Evolutionary conservation across 2,797 vertebrate genomes (phyloP).

Genomic region (Heliangelus exortis): DNA sequence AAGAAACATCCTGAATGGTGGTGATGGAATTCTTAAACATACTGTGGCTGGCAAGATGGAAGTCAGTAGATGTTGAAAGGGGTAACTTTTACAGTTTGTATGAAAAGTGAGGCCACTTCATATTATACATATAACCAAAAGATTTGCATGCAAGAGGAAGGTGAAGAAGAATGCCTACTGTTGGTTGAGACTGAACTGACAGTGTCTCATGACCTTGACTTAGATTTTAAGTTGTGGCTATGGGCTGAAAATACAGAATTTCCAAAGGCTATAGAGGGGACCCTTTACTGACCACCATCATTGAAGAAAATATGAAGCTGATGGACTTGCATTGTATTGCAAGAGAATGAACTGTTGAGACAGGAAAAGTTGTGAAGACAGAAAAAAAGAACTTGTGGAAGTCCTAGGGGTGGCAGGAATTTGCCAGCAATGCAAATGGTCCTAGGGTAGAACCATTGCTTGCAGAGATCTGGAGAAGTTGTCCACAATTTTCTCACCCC

Average conservation of each 20-base stretch:
- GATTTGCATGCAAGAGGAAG: neutral
- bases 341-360: neutral
- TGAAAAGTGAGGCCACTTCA: neutral
- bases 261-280: neutral
- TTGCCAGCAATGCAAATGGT: neutral
- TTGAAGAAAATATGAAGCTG: rapidly evolving
- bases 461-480: neutral
- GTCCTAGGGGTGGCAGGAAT: neutral
- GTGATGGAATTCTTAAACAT: neutral
- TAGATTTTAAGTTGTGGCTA: neutral
- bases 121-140: neutral
- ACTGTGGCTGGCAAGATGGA: neutral
- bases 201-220: neutral
- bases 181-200: neutral
- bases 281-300: neutral
- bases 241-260: neutral
- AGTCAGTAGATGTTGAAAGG: neutral
- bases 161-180: neutral
- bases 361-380: neutral
- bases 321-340: neutral
- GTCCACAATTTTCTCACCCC: neutral
- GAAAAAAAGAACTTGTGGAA: neutral
- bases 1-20: neutral
- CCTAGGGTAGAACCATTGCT: neutral
- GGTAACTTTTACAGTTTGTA: neutral